phyloP scores from a whole-genome alignment of 2,888 invertebrate genomes.

The Blastobasis lacticolella region DNA sequence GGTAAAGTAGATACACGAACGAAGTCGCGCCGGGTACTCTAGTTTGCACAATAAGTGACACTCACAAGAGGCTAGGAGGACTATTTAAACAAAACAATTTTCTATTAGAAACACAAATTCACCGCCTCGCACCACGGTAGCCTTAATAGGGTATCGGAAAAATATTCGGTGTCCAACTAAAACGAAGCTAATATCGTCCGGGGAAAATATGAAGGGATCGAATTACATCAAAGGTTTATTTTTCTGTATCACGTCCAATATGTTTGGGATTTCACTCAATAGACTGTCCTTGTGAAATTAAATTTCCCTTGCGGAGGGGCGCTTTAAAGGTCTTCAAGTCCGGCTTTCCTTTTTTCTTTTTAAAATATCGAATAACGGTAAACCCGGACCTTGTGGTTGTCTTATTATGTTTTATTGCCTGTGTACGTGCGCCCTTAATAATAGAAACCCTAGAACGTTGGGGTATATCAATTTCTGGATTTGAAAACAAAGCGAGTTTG shows the following conservation, averaged over 20 bases:
- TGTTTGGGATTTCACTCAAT: constrained; percentile 68
- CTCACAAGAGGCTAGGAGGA: too few relatives aligned
- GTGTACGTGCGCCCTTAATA: constrained; percentile 34
- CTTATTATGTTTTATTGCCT: constrained; percentile 54
- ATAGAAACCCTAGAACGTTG: constrained; percentile 43
- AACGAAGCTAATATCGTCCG: constrained; percentile 45
- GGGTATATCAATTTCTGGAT: too few relatives aligned
- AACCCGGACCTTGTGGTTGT: constrained; percentile 38
- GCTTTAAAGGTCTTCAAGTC: constrained; percentile 67
- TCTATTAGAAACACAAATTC: too few relatives aligned
- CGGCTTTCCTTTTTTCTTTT: constrained; percentile 31
- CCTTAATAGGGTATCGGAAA: too few relatives aligned
- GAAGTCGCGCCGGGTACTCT: too few relatives aligned
- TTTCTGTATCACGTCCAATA: constrained; percentile 52
- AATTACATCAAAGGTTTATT: constrained; percentile 62
- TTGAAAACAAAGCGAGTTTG: too few relatives aligned
- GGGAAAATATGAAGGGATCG: constrained; percentile 35
- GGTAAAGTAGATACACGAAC: too few relatives aligned
- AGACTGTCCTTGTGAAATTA: constrained; percentile 59
- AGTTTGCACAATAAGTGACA: too few relatives aligned
- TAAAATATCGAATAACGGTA: constrained; percentile 62
- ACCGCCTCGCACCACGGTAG: too few relatives aligned
- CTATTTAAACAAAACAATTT: too few relatives aligned
- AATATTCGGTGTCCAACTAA: constrained; percentile 3
- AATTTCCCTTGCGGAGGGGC: constrained; percentile 48